Conservation (phyloP, 2,113 vertebrate species). For the Castor canadensis region DNA sequence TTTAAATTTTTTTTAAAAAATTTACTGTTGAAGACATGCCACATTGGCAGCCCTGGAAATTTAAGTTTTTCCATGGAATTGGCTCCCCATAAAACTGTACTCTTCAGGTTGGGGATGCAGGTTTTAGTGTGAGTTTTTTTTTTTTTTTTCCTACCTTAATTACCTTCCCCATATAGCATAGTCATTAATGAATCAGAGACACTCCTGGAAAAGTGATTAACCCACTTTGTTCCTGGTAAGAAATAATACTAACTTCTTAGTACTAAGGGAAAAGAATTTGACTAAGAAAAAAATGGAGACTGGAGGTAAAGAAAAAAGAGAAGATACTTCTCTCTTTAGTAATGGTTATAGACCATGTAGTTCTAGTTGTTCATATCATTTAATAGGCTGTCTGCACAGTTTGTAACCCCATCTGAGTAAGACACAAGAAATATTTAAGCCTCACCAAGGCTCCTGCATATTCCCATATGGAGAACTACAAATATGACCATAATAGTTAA, state of each 20-base stretch:
- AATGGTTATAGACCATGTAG: neutral
- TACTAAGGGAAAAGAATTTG: neutral
- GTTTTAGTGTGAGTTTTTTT: neutral
- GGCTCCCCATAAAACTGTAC: neutral
- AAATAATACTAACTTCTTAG: conserved; percentile 49
- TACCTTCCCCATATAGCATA: neutral
- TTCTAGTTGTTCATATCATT: conserved; percentile 26
- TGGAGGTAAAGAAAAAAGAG: neutral
- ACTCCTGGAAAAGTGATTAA: conserved; percentile 38
- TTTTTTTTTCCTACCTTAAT: neutral
- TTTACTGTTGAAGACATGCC: neutral
- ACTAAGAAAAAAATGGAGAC: neutral
- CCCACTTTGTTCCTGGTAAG: neutral
- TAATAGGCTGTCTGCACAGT: neutral
- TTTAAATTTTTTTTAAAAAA: conserved; percentile 42
- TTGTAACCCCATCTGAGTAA: conserved; percentile 19
- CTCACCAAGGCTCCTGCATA: neutral
- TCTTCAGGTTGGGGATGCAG: neutral
- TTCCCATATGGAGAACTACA: neutral
- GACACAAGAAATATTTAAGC: conserved; percentile 56
- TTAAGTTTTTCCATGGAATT: neutral
- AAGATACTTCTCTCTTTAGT: neutral
- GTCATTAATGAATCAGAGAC: conserved; percentile 51
- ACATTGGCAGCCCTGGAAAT: conserved; percentile 45
- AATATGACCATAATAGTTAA: neutral